Conservation (phyloP, 2,888 invertebrate genomes). For the Sesia bembeciformis region DNA sequence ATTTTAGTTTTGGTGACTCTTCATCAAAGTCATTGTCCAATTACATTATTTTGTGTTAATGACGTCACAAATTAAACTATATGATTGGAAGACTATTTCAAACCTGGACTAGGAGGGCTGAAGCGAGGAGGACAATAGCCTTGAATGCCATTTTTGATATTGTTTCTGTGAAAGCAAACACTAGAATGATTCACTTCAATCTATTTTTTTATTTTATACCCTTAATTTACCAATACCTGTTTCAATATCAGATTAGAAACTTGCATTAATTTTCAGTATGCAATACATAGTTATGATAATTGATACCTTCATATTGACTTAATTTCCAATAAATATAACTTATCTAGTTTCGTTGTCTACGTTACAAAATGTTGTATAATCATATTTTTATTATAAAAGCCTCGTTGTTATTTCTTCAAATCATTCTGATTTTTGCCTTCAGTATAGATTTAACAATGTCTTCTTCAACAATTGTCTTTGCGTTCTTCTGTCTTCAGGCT, state of each 20-base stretch:
- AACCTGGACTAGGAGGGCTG: background rate
- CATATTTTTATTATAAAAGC: too few relatives aligned
- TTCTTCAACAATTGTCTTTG: background rate
- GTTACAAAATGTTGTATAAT: background rate
- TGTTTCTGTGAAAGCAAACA: background rate
- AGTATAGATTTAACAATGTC: background rate
- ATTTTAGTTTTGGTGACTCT: background rate
- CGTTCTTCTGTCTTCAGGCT: background rate
- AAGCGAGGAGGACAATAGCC: background rate
- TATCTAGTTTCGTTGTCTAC: too few relatives aligned
- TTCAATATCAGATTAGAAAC: too few relatives aligned
- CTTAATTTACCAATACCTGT: too few relatives aligned
- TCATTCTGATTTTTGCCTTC: background rate
- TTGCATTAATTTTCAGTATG: too few relatives aligned
- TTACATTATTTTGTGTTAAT: too few relatives aligned
- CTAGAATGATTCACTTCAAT: background rate
- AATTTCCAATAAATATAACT: too few relatives aligned
- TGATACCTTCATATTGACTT: too few relatives aligned
- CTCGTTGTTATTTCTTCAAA: background rate
- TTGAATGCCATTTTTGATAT: background rate
- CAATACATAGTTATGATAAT: too few relatives aligned
- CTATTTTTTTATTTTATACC: background rate
- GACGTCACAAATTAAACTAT: too few relatives aligned
- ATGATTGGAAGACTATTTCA: background rate
- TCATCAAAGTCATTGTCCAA: background rate